A percentile compares a stretch with the other conserved stretches of the same genome.
phyloP scores from a whole-genome alignment of 35 echinoderm and acorn worm species.

The Ptychodera flava region DNA sequence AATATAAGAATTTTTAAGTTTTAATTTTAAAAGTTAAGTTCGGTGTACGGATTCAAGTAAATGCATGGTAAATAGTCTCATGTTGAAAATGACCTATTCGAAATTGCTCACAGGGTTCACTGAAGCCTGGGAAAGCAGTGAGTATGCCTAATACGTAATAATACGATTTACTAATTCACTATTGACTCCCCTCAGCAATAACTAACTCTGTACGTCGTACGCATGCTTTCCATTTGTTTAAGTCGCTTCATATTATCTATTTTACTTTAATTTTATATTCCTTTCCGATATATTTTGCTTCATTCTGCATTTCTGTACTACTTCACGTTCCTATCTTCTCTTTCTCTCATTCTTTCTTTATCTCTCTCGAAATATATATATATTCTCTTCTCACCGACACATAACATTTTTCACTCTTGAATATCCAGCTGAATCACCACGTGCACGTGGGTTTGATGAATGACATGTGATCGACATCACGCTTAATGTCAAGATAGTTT shows the following conservation, averaged over 20 bases:
- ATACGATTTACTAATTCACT: not conserved
- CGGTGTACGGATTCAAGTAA: no score
- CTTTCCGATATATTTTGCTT: not conserved
- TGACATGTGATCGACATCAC: no score
- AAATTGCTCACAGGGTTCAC: not conserved
- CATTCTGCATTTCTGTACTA: not conserved
- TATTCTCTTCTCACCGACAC: not conserved
- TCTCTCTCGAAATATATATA: no score
- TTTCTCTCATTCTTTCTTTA: not conserved
- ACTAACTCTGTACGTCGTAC: not conserved
- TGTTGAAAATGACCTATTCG: not conserved
- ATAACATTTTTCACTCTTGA: not conserved
- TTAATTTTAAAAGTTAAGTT: no score
- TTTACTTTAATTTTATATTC: not conserved
- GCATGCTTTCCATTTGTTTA: not conserved
- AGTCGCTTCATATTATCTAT: no score
- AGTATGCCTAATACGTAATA: not conserved
- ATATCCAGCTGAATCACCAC: no score
- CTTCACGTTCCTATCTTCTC: no score
- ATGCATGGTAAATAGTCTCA: not conserved
- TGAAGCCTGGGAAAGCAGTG: not conserved
- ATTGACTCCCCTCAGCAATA: not conserved
- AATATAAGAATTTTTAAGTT: no score
- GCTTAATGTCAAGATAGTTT: no score
- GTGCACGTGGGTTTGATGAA: no score